Conservation (phyloP, 2,888 invertebrate species). For the Operophtera brumata region DNA sequence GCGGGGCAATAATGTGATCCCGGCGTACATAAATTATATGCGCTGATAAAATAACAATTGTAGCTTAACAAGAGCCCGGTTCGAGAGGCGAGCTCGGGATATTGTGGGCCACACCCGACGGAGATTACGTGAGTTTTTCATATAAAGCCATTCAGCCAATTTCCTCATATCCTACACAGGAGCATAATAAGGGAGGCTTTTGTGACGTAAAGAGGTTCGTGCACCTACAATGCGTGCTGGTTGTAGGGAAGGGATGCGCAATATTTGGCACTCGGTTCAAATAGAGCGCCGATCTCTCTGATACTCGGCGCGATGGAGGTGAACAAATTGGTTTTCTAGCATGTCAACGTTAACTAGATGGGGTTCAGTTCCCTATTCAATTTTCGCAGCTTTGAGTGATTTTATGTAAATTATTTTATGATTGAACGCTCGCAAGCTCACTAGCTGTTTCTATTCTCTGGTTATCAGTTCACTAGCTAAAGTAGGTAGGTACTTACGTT, state of each 20-base stretch:
- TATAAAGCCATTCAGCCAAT: slow-evolving; percentile 79
- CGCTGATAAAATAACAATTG: slow-evolving; percentile 54
- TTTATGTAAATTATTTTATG: slow-evolving; percentile 40
- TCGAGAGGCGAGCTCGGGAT: slow-evolving; percentile 65
- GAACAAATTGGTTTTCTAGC: slow-evolving; percentile 55
- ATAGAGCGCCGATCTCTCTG: slow-evolving; percentile 58
- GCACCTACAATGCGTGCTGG: slow-evolving; percentile 71
- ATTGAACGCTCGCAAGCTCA: slow-evolving; percentile 27
- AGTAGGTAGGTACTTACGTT: not conserved
- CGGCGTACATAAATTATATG: slow-evolving; percentile 30
- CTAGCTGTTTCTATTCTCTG: slow-evolving; percentile 18
- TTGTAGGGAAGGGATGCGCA: slow-evolving; percentile 53
- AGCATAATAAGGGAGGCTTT: slow-evolving; percentile 78
- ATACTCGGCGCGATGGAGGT: slow-evolving; percentile 56
- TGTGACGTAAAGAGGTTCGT: slow-evolving; percentile 74
- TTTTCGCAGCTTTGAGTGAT: slow-evolving; percentile 48
- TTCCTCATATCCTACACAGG: slow-evolving; percentile 77
- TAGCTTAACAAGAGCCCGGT: slow-evolving; percentile 50
- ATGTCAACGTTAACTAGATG: slow-evolving; percentile 49
- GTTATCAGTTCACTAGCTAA: slow-evolving; percentile 15
- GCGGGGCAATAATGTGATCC: slow-evolving; percentile 25
- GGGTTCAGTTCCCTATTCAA: slow-evolving; percentile 51
- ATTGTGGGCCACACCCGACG: slow-evolving; percentile 67
- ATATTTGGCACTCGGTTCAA: slow-evolving; percentile 59
- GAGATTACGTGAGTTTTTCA: slow-evolving; percentile 78